These are phyloP conservation scores for Nephrotoma appendiculata DNA, from an alignment of 2,888 invertebrate genomes.

Conservation along the genomic window DNA sequence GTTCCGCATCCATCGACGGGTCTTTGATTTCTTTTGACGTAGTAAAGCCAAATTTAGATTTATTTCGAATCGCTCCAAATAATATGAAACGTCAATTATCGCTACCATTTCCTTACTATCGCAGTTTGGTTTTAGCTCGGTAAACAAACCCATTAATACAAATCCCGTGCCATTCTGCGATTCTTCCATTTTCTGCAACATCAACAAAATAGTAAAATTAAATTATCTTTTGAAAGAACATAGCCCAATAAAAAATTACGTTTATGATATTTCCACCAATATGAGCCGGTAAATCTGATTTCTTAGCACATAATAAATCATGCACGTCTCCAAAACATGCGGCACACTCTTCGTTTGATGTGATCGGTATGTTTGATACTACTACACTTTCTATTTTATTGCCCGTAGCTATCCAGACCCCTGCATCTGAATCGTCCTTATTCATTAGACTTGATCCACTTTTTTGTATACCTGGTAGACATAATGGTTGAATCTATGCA, in stretches of 20 bases:
- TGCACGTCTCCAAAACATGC: not conserved
- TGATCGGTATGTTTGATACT: not conserved
- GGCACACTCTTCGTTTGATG: not conserved
- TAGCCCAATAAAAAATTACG: not conserved
- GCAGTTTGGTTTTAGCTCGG: not conserved
- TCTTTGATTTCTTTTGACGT: too few species aligned
- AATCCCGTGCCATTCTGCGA: not conserved
- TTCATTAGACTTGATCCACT: too few species aligned
- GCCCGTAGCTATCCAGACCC: too few species aligned
- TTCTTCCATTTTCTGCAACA: not conserved
- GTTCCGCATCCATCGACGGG: too few species aligned
- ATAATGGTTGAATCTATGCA: not conserved
- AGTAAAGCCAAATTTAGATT: too few species aligned
- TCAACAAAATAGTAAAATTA: not conserved
- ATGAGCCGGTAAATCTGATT: not conserved
- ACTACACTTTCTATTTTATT: not conserved
- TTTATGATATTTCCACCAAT: not conserved
- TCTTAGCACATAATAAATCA: not conserved
- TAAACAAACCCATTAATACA: not conserved
- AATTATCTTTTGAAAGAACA: not conserved
- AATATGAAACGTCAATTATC: not conserved
- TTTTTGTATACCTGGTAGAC: too few species aligned
- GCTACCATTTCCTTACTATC: not conserved
- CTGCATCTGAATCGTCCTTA: too few species aligned
- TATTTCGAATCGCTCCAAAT: not conserved